These are phyloP conservation scores for Drosophila carrolli DNA, from an alignment of 1,140 invertebrate genomes.

Conservation along the genomic window DNA sequence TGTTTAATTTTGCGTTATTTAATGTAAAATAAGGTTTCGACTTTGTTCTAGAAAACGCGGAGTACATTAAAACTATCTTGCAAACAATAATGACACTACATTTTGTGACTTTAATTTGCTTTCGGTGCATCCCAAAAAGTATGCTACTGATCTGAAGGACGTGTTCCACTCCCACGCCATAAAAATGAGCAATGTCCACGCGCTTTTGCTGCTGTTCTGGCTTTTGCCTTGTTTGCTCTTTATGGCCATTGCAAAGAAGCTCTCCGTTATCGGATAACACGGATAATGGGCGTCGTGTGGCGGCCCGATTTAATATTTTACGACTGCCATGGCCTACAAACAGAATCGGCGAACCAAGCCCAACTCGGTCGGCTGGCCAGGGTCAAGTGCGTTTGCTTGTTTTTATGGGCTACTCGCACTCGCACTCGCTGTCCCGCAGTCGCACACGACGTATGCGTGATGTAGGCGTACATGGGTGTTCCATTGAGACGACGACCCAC, in stretches of 20 bases:
- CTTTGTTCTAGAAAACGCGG: too few relatives aligned
- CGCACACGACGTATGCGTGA: constrained; percentile 62
- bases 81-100: too few relatives aligned
- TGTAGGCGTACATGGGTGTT: constrained; percentile 27
- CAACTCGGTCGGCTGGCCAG: constrained; percentile 19
- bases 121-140: constrained; percentile 11
- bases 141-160: background rate
- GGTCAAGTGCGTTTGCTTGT: constrained; percentile 39
- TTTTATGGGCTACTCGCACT: constrained; percentile 10
- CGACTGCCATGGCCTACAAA: constrained; percentile 53
- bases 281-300: constrained; percentile 38
- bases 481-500: constrained; percentile 42
- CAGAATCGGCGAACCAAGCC: constrained; percentile 12
- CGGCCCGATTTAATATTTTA: constrained; percentile 30
- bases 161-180: background rate
- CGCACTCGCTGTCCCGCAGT: constrained; percentile 49
- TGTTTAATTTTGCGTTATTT: too few relatives aligned
- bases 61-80: too few relatives aligned
- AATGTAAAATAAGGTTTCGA: too few relatives aligned
- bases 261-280: constrained; percentile 31
- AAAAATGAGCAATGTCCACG: constrained; percentile 6
- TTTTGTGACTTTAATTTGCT: background rate
- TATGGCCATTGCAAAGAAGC: constrained; percentile 26
- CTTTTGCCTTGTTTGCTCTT: constrained; percentile 20
- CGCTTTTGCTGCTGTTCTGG: constrained; percentile 15